A percentile compares a stretch with the other conserved stretches of the same genome.
Conservation (phyloP, 1,140 invertebrate genomes). For the Drosophila pectinifera region DNA sequence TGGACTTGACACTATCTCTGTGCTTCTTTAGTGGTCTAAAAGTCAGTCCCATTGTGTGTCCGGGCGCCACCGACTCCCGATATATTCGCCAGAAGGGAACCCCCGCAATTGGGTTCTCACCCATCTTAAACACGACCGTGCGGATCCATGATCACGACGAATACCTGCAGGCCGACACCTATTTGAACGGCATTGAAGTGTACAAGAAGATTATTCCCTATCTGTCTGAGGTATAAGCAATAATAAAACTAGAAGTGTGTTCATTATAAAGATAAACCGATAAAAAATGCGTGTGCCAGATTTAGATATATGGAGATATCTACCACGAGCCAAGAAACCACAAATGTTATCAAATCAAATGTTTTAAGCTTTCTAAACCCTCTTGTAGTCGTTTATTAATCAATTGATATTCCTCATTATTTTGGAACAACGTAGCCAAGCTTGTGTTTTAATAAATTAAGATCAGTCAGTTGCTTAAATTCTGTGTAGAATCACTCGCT, state of each 20-base stretch:
- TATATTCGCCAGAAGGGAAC: slow-evolving; percentile 90
- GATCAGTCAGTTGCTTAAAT: not conserved
- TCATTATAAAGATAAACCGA: not conserved
- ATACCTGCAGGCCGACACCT: slow-evolving; percentile 88
- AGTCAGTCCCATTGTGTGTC: slow-evolving; percentile 89
- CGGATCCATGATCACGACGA: slow-evolving; percentile 93
- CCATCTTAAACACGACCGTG: slow-evolving; percentile 90
- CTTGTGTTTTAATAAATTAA: not conserved
- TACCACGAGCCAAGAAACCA: not conserved
- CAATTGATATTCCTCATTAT: too few species aligned
- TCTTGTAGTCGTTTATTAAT: too few species aligned
- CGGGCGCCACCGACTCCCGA: slow-evolving; percentile 91
- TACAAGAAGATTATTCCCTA: slow-evolving; percentile 88
- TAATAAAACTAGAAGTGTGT: too few species aligned
- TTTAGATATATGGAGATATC: not conserved
- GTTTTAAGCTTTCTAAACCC: too few species aligned
- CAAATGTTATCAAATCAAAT: too few species aligned
- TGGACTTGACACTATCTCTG: too few species aligned
- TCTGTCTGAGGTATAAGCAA: slow-evolving; percentile 85
- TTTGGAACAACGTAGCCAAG: not conserved
- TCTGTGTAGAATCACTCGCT: not conserved
- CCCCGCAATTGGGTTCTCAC: slow-evolving; percentile 91
- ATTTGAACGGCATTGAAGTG: slow-evolving; percentile 90
- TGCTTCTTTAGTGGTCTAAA: slow-evolving; percentile 85
- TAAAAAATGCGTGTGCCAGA: not conserved